A percentile compares a stretch with the other conserved stretches of the same genome.
phyloP scores from a whole-genome alignment of 2,113 vertebrate species.

The Atherinomorus stipes region DNA sequence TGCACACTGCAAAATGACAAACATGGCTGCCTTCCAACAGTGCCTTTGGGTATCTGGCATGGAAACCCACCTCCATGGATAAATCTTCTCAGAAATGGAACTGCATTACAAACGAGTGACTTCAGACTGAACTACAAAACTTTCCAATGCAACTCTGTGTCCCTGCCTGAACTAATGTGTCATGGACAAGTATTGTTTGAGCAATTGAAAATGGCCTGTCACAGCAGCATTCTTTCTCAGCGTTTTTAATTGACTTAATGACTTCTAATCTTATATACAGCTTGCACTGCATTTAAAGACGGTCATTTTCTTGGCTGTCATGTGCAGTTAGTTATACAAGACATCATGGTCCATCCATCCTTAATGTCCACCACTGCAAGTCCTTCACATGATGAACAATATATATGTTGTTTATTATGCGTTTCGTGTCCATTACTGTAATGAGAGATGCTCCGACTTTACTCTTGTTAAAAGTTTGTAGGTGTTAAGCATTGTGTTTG shows the following conservation, averaged over 20 bases:
- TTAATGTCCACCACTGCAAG: not conserved
- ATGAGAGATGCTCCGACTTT: slow-evolving; percentile 36
- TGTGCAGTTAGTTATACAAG: slow-evolving; percentile 5
- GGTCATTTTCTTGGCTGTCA: slow-evolving; percentile 30
- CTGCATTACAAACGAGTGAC: slow-evolving; percentile 69
- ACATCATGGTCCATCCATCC: not conserved
- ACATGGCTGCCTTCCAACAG: slow-evolving; percentile 81
- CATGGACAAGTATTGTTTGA: slow-evolving; percentile 8
- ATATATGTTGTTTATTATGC: slow-evolving; percentile 7
- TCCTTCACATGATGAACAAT: slow-evolving; percentile 7
- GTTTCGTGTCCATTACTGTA: slow-evolving; percentile 54
- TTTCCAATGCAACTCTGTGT: slow-evolving; percentile 64
- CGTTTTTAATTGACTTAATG: not conserved
- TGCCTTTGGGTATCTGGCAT: slow-evolving; percentile 90
- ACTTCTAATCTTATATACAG: slow-evolving; percentile 18
- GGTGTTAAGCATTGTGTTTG: slow-evolving; percentile 26
- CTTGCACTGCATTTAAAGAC: not conserved
- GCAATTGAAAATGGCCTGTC: slow-evolving; percentile 1
- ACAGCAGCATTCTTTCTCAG: not conserved
- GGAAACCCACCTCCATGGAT: slow-evolving; percentile 62
- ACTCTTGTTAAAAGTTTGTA: slow-evolving; percentile 48
- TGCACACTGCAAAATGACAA: slow-evolving; percentile 71
- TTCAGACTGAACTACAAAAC: slow-evolving; percentile 70
- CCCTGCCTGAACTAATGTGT: slow-evolving; percentile 62
- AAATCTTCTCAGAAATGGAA: slow-evolving; percentile 72